Conservation (phyloP, 2,888 invertebrate genomes). For the Troglohyphantes excavatus region DNA sequence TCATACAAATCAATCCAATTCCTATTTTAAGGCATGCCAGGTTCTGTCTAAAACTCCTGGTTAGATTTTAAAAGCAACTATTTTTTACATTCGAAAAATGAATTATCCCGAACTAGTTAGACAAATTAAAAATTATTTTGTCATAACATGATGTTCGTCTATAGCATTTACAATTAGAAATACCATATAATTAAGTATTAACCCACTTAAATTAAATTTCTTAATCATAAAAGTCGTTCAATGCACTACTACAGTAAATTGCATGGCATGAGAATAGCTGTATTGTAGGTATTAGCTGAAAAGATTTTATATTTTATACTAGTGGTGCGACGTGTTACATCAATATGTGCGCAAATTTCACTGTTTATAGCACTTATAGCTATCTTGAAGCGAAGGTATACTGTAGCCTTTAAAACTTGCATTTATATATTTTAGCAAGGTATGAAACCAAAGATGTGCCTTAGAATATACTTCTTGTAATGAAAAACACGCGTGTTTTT, state of each 20-base stretch:
- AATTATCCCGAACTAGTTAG: no score
- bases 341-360: neutral
- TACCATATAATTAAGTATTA: no score
- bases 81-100: no score
- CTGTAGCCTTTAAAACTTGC: neutral
- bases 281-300: neutral
- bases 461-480: constrained; percentile 9
- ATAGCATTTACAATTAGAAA: no score
- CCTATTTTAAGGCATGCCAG: no score
- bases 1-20: no score
- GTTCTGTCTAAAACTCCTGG: no score
- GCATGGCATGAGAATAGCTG: neutral
- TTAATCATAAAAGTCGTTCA: no score
- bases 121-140: no score
- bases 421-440: constrained; percentile 5
- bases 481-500: neutral
- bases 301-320: neutral
- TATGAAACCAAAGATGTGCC: constrained; percentile 9
- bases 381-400: neutral
- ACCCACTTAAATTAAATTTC: no score
- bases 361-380: neutral
- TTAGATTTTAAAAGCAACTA: no score
- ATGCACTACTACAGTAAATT: neutral
- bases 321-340: neutral
- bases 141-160: no score